Percentiles rank a stretch among this genome's conserved stretches.
These are phyloP conservation scores for Peromyscus californicus DNA, from an alignment of 2,113 vertebrate species.

Conservation along the genomic window DNA sequence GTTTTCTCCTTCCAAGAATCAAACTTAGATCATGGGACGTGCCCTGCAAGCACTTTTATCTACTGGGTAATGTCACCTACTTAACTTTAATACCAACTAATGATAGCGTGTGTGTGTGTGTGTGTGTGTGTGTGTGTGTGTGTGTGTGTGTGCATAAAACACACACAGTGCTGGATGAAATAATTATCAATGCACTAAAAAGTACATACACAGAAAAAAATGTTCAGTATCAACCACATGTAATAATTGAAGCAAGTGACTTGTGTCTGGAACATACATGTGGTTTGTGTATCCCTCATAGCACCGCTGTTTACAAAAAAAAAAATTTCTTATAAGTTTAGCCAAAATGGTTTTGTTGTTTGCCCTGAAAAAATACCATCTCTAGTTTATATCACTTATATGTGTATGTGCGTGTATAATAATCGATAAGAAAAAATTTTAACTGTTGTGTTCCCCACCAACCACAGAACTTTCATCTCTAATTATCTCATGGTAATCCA, in stretches of 20 bases:
- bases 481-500: conserved; percentile 69
- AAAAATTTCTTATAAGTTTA: not conserved
- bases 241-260: not conserved
- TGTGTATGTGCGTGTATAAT: conserved; percentile 33
- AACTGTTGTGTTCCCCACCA: conserved; percentile 36
- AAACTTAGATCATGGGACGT: not conserved
- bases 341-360: not conserved
- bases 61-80: not conserved
- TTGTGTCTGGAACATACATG: not conserved
- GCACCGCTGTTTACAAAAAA: not conserved
- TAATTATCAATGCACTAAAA: conserved; percentile 31
- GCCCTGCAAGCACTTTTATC: not conserved
- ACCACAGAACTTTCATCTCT: conserved; percentile 54
- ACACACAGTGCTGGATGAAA: conserved; percentile 13
- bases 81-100: conserved; percentile 48
- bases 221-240: not conserved
- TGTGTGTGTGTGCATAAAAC: not conserved
- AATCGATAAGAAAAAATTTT: conserved; percentile 42
- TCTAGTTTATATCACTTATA: conserved; percentile 22
- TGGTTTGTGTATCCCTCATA: conserved; percentile 30
- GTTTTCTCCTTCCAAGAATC: not conserved
- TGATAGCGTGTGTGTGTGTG: not conserved
- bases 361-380: not conserved
- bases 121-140: too few species aligned
- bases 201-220: conserved; percentile 12